A percentile compares a stretch with the other conserved stretches of the same genome.
These are phyloP conservation scores for Corythaixoides concolor DNA, from an alignment of 2,113 vertebrate species.

Conservation along the genomic window DNA sequence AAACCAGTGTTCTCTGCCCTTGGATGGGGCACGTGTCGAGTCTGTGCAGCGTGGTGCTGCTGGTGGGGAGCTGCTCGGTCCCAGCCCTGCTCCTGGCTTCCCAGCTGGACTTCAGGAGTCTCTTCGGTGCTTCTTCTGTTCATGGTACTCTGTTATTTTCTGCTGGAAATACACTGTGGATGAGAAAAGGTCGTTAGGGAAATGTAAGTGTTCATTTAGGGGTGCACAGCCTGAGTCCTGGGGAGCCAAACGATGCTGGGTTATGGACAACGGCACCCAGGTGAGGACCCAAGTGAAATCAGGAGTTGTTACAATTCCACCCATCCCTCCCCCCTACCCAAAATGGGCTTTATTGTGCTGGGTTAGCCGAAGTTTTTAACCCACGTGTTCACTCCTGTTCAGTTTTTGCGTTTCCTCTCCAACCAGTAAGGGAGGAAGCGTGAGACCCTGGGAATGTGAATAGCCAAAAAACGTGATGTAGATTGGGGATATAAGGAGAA, in stretches of 20 bases:
- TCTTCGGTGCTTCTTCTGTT: slow-evolving; percentile 79
- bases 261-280: neutral
- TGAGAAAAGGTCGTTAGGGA: neutral
- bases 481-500: neutral
- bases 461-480: rapidly evolving
- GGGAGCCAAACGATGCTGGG: neutral
- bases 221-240: neutral
- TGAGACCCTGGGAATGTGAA: neutral
- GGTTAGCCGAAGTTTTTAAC: neutral
- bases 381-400: rapidly evolving
- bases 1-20: neutral
- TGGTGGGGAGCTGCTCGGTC: neutral
- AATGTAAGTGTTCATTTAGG: rapidly evolving
- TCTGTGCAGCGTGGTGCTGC: neutral
- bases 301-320: neutral
- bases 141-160: slow-evolving; percentile 86
- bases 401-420: neutral
- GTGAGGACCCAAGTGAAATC: rapidly evolving
- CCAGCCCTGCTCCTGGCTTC: neutral
- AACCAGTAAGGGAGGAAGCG: neutral
- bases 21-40: neutral
- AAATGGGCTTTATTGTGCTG: neutral
- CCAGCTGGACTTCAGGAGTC: slow-evolving; percentile 67
- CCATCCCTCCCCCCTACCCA: neutral
- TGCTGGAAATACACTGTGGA: slow-evolving; percentile 79